phyloP scores from a whole-genome alignment of 2,797 vertebrate genomes.

The Cyprinodon diabolis region DNA sequence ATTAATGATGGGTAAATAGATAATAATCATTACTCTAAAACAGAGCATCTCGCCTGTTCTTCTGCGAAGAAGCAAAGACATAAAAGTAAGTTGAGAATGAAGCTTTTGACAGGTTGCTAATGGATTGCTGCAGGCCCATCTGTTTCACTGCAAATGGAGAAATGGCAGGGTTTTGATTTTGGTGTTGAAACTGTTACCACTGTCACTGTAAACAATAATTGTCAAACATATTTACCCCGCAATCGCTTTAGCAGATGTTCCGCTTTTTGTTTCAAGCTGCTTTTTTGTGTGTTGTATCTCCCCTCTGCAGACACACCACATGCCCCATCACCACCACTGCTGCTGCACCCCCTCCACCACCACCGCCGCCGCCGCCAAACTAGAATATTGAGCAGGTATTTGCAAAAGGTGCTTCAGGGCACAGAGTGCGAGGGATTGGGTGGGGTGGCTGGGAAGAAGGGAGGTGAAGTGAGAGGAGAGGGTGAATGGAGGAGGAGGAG shows the following conservation, averaged over 20 bases:
- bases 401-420: constrained; percentile 86
- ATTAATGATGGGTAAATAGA: constrained; percentile 78
- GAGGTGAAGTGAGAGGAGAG: constrained; percentile 41
- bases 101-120: constrained; percentile 88
- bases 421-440: constrained; percentile 73
- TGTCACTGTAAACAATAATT: constrained; percentile 93
- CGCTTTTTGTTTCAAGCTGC: constrained; percentile 84
- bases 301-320: constrained; percentile 80
- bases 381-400: constrained; percentile 90
- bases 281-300: constrained; percentile 85
- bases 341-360: constrained; percentile 28
- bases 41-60: constrained; percentile 70
- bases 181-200: constrained; percentile 86
- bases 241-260: constrained; percentile 91
- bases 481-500: constrained; percentile 36
- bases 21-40: constrained; percentile 78
- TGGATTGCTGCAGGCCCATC: constrained; percentile 89
- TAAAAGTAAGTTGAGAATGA: constrained; percentile 84
- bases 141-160: constrained; percentile 87
- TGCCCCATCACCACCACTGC: constrained; percentile 55
- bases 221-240: constrained; percentile 90
- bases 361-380: constrained; percentile 54
- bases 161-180: constrained; percentile 83
- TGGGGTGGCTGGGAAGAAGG: constrained; percentile 49
- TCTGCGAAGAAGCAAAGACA: constrained; percentile 78